Percentiles rank a stretch among this genome's conserved stretches.
phyloP scores from a whole-genome alignment of 2,797 vertebrate species.

The Sphenodon punctatus region DNA sequence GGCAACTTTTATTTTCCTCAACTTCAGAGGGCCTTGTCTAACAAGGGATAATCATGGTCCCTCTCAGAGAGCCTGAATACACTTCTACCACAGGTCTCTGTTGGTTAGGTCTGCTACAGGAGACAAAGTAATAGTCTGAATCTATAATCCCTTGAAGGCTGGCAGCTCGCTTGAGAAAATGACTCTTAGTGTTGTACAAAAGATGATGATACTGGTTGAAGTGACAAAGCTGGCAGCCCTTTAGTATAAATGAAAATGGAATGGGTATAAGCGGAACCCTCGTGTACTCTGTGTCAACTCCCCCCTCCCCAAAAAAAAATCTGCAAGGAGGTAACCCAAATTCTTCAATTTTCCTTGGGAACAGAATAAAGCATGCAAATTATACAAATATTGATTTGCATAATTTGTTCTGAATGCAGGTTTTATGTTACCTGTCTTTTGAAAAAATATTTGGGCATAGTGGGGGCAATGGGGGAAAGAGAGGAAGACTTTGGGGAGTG shows the following conservation, averaged over 20 bases:
- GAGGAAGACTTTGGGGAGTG: no score
- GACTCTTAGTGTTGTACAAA: neutral
- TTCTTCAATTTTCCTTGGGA: no score
- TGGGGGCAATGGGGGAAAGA: no score
- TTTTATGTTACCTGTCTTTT: no score
- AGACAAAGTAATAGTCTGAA: neutral
- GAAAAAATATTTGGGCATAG: no score
- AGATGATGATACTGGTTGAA: neutral
- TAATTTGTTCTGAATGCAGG: no score
- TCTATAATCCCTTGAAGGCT: neutral
- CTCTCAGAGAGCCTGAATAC: accelerated
- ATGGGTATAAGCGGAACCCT: neutral
- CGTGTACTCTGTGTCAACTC: no score
- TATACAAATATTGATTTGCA: no score
- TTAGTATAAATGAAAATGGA: neutral
- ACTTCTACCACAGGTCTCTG: neutral
- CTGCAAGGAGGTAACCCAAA: no score
- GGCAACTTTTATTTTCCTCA: neutral
- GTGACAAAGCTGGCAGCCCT: neutral
- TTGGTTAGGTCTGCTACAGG: neutral
- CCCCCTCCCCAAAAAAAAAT: no score
- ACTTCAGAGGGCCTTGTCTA: neutral
- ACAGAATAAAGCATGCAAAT: no score
- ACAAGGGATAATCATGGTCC: no score
- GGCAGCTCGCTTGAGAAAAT: neutral